Evolutionary conservation across 2,888 invertebrate genomes (phyloP), one percentile per base, ranked within the genome.

Genomic region (Cephus runcator): DNA sequence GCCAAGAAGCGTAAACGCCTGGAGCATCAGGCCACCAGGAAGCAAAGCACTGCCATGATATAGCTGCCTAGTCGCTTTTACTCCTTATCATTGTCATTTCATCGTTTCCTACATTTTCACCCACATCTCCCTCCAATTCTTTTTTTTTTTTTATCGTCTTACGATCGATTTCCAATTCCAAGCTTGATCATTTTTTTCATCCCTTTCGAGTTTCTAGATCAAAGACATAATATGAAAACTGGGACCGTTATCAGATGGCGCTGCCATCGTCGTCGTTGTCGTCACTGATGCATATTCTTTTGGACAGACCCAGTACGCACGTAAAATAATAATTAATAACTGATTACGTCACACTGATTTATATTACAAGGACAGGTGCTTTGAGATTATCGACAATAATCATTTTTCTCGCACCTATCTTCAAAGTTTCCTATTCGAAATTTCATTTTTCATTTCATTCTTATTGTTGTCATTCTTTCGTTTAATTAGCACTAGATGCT

Each of bases 51-150:
- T 77, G 75, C 77, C 73, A 77, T 56, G 69, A 81, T 80, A 80
- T 81, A 79, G 80, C 81, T 82, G 80, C 80, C 84, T 82, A 83
- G 82, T 84, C 82, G 85, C 79, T 79, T 81, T 78, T 82, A 77
- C 75, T 82, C 81, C 78, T 79, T 80, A 79, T 75, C 80, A 12
- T 69, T 15, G 4, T 40, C 40, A 40, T 40, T 40, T 40, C 40
- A 40, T 40, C 40, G 15, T 40, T 40, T 40, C 40, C 4, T 40
- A 40, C 40, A 15, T 40, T 15, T 40, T 40, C 40, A 40, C 4
- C 40, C 40, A 40, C 40, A 40, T 40, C 40, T 15, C 40, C 40
- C 15, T 40, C 2, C 4, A 40, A 40, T 40, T 40, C 4, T 15
- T 40, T 4, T 40, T 36, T n/a, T n/a, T 15, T 40, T 36, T 12